These are phyloP conservation scores for Siderastrea siderea DNA, from an alignment of 92 coral and sea anemone genomes.

Conservation along the genomic window DNA sequence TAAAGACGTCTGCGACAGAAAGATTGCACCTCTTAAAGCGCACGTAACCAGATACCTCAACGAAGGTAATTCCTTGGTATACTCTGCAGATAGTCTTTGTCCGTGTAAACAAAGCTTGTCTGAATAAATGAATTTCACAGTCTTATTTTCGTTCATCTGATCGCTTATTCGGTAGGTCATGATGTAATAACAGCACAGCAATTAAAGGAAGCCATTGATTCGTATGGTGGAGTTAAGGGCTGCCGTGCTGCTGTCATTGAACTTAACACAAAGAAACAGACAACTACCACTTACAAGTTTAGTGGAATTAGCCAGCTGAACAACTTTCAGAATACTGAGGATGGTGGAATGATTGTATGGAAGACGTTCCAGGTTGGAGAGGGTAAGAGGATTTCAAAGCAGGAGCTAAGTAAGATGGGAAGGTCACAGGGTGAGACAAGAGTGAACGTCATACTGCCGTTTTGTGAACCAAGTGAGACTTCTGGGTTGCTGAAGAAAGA, in stretches of 20 bases:
- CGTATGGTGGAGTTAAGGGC: slow-evolving; percentile 44
- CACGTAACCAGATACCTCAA: too few relatives aligned
- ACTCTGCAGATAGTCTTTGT: too few relatives aligned
- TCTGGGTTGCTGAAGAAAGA: slow-evolving; percentile 12
- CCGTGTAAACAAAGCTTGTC: too few relatives aligned
- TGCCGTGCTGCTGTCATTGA: slow-evolving; percentile 44
- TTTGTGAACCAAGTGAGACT: slow-evolving; percentile 9
- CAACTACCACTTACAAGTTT: not conserved
- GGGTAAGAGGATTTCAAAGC: slow-evolving; percentile 11
- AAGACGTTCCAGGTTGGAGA: slow-evolving; percentile 34
- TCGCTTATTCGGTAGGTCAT: too few relatives aligned
- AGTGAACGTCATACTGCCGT: slow-evolving; percentile 1
- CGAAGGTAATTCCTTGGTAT: too few relatives aligned
- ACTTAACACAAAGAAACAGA: not conserved
- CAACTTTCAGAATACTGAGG: slow-evolving; percentile 24
- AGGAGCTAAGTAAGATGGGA: not conserved
- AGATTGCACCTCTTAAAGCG: too few relatives aligned
- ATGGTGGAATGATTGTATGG: slow-evolving; percentile 23
- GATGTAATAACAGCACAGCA: slow-evolving; percentile 43
- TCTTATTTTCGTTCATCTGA: too few relatives aligned
- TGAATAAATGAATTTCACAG: too few relatives aligned
- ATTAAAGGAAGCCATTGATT: slow-evolving; percentile 49
- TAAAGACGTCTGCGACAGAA: too few relatives aligned
- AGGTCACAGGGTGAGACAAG: slow-evolving; percentile 4
- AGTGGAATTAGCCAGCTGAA: slow-evolving; percentile 48